Percentiles rank a stretch among this genome's conserved stretches.
These are phyloP conservation scores for Pandemis cinnamomeana DNA, from an alignment of 2,888 invertebrate species.

Conservation along the genomic window DNA sequence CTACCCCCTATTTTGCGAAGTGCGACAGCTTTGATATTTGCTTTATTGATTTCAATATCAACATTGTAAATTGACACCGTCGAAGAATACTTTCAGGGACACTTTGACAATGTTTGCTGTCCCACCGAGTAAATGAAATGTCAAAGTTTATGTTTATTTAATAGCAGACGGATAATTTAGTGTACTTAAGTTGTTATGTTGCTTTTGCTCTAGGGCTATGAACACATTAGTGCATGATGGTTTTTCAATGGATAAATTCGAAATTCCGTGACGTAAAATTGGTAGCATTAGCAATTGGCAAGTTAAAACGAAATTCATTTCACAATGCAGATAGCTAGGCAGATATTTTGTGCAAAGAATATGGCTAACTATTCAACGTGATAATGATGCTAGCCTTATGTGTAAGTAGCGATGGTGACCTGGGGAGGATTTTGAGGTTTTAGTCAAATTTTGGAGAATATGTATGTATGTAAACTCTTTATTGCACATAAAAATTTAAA, in stretches of 20 bases:
- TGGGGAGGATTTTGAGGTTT: too few relatives aligned
- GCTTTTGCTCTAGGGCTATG: not conserved
- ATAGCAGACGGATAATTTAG: constrained; percentile 3
- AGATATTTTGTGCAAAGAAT: too few relatives aligned
- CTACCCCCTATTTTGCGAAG: not conserved
- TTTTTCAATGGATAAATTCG: not conserved
- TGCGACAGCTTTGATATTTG: not conserved
- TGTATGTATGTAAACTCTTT: too few relatives aligned
- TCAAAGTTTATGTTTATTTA: constrained; percentile 9
- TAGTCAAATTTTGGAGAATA: too few relatives aligned
- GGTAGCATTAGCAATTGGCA: too few relatives aligned
- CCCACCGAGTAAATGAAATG: not conserved
- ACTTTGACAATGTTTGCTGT: constrained; percentile 9
- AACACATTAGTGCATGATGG: not conserved
- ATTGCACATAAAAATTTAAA: too few relatives aligned
- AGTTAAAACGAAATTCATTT: too few relatives aligned
- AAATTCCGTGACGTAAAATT: too few relatives aligned
- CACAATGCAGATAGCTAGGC: too few relatives aligned
- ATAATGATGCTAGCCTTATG: too few relatives aligned
- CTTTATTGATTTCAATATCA: not conserved
- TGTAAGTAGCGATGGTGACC: too few relatives aligned
- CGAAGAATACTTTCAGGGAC: constrained; percentile 13
- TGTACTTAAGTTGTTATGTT: not conserved
- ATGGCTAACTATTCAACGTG: too few relatives aligned
- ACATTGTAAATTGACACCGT: constrained; percentile 10